Evolutionary conservation across 2,113 vertebrate genomes (phyloP).

Genomic region (Herpetotheres cachinnans): DNA sequence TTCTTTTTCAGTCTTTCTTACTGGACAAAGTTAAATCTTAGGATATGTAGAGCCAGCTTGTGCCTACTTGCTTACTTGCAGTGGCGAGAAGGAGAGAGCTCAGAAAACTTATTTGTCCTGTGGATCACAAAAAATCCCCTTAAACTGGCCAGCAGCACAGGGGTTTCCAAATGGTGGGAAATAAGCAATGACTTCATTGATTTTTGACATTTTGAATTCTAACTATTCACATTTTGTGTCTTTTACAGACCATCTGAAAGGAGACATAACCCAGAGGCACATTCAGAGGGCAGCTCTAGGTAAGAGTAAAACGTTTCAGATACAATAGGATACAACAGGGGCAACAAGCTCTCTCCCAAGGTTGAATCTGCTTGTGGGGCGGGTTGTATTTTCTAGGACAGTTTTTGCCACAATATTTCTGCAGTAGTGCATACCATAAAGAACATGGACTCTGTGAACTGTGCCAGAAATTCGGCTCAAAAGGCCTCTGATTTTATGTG

Average conservation of each 20-base stretch:
- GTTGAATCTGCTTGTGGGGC: background rate
- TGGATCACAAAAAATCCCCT: background rate
- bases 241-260: constrained; percentile 85
- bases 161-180: background rate
- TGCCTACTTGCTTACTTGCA: background rate
- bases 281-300: constrained; percentile 85
- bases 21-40: background rate
- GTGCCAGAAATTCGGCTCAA: background rate
- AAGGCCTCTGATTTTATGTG: background rate
- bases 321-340: background rate
- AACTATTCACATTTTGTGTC: background rate
- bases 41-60: background rate
- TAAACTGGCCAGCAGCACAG: background rate
- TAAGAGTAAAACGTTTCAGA: constrained; percentile 57
- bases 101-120: background rate
- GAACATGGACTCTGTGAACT: background rate
- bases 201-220: background rate
- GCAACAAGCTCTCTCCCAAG: background rate
- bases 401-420: background rate
- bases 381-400: background rate
- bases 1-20: background rate
- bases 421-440: background rate
- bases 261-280: constrained; percentile 77
- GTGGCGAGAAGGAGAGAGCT: background rate
- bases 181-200: background rate